Conservation (phyloP, 2,113 vertebrate species). For the Lepus americanus region DNA sequence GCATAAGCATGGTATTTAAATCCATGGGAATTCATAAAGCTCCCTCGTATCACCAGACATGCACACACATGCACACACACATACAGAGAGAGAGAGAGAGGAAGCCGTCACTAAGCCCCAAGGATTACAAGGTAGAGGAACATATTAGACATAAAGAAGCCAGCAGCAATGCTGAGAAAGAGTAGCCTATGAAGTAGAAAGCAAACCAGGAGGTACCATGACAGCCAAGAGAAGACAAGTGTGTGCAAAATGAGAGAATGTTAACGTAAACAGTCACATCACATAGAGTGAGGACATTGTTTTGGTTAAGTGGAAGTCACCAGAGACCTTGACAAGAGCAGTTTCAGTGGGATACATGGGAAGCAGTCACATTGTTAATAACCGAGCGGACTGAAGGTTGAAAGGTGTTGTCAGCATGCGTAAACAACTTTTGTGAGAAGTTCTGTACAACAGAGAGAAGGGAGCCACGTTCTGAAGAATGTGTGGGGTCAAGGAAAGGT, state of each 20-base stretch:
- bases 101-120: neutral
- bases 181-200: neutral
- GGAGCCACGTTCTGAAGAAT: neutral
- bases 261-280: neutral
- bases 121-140: neutral
- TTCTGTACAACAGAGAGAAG: conserved; percentile 12
- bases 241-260: neutral
- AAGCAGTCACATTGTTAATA: neutral
- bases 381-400: neutral
- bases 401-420: neutral
- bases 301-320: conserved; percentile 7
- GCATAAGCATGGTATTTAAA: neutral
- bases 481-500: neutral
- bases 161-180: neutral
- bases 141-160: neutral
- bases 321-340: neutral
- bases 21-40: neutral
- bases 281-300: neutral
- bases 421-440: conserved; percentile 13
- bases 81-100: neutral
- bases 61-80: neutral
- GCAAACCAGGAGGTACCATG: neutral
- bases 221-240: neutral
- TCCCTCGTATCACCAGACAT: neutral
- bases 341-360: neutral